Base-by-base conservation (phyloP, 1,140 invertebrate species). In the Zelostemma sp. region DNA sequence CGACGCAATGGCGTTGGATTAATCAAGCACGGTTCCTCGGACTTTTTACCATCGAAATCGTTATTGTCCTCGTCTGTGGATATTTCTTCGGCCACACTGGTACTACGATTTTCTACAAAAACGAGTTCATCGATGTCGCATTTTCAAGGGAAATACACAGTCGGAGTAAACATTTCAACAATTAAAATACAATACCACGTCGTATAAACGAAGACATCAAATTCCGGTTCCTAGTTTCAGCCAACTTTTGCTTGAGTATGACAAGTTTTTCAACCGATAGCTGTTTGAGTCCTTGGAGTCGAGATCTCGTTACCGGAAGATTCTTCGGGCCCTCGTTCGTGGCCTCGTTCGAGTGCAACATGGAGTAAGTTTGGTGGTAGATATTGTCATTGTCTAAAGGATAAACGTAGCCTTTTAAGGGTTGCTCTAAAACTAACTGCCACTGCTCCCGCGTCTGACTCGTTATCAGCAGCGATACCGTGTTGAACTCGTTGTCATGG, bases 391-490 rank as follows among this genome's bases (percentile, higher is more conserved):
- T 80, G 49, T 89, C 88, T 1, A 87, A 77, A 0, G 89, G 88
- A 79, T 88, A 90, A 1, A 87, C 81, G 72, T 89, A 90, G 59
- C 86, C 86, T 48, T 84, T 88, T 0, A 86, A 81, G 49, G 87
- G 86, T 53, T 90, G 88, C 74, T 91, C 90, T n/a, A 92, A 81
- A 51, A 91, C 70, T 35, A 91, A 74, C 63, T 89, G 86, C 85
- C 87, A 92, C 72, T 91, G 90, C 61, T 88, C 85, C 17, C 87
- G 87, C n/a, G 86, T 78, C 19, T 87, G 81, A 60, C 86, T 89
- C 31, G 91, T 92, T 53, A 94, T 91, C 80, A 94, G 78, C 35
- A 93, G 82, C 75, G 89, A 90, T 21, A 91, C 88, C 18, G 86
- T 88, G 62, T 91, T 90, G 15, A 91, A 86, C 53, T 87, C 88